These are phyloP conservation scores for Drosophila ustulata DNA, from an alignment of 2,888 invertebrate species.

Conservation along the genomic window DNA sequence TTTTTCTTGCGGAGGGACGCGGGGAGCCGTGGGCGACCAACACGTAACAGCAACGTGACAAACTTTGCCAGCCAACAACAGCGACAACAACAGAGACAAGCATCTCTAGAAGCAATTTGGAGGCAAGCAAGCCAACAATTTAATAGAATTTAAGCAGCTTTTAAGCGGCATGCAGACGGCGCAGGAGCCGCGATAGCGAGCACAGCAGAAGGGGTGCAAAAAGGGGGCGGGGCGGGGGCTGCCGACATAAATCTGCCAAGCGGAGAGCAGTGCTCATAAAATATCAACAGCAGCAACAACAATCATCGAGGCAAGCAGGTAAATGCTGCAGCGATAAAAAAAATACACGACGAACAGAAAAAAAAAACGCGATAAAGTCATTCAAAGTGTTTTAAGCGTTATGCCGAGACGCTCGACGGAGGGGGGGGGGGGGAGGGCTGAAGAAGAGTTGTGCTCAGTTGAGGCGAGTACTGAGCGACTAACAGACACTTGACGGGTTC, in stretches of 20 bases:
- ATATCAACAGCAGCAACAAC: slow-evolving; percentile 51
- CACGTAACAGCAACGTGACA: slow-evolving; percentile 71
- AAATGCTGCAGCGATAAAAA: slow-evolving; percentile 70
- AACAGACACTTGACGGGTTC: slow-evolving; percentile 43
- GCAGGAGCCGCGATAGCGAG: not conserved
- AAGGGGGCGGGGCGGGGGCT: slow-evolving; percentile 6
- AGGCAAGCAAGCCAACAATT: slow-evolving; percentile 48
- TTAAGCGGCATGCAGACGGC: slow-evolving; percentile 42
- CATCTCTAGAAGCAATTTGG: slow-evolving; percentile 49
- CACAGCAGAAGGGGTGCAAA: no score
- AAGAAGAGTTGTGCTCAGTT: not conserved
- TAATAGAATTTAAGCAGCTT: slow-evolving; percentile 75
- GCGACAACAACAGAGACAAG: slow-evolving; percentile 9
- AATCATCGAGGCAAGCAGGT: slow-evolving; percentile 49
- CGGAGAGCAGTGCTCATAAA: slow-evolving; percentile 63
- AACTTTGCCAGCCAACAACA: slow-evolving; percentile 51
- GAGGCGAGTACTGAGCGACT: slow-evolving; percentile 10
- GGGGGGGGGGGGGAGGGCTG: not conserved
- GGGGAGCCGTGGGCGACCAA: slow-evolving; percentile 18
- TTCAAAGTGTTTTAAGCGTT: slow-evolving; percentile 66
- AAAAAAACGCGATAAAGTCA: slow-evolving; percentile 65
- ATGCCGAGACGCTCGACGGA: not conserved
- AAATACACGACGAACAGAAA: slow-evolving; percentile 11
- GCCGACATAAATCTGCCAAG: slow-evolving; percentile 68
- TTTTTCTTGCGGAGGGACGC: not conserved